phyloP scores from a whole-genome alignment of 2,888 invertebrate species.

The Capitulum mitella region DNA sequence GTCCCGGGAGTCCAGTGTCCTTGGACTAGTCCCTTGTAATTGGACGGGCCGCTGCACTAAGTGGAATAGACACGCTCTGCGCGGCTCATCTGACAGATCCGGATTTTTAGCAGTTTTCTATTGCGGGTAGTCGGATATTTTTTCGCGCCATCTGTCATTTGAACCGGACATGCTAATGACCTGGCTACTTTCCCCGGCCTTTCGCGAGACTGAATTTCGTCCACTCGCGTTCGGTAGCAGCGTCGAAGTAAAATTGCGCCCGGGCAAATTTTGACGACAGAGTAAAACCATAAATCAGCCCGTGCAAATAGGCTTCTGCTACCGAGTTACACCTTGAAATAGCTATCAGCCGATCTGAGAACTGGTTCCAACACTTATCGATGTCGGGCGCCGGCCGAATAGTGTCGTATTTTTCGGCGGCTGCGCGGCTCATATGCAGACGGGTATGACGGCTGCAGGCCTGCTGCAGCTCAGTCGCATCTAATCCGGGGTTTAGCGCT shows the following conservation, averaged over 20 bases:
- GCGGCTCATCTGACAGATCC: background rate
- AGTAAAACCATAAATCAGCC: constrained; percentile 12
- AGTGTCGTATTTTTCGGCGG: background rate
- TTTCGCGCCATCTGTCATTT: background rate
- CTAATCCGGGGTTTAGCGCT: background rate
- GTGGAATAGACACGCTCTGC: background rate
- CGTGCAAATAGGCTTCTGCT: constrained; percentile 16
- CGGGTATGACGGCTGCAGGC: too few relatives aligned
- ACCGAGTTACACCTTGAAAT: constrained; percentile 18
- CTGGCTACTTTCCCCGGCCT: background rate
- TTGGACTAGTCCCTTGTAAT: background rate
- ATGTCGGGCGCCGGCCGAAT: background rate
- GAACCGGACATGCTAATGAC: background rate
- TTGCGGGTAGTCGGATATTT: background rate
- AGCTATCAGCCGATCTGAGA: constrained; percentile 2
- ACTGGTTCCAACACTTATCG: constrained; percentile 16
- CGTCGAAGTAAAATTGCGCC: background rate
- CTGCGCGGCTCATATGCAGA: background rate
- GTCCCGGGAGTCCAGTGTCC: background rate
- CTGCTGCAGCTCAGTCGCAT: background rate
- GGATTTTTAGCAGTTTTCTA: background rate
- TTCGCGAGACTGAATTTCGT: too few relatives aligned
- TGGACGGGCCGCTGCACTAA: background rate
- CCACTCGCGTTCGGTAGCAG: too few relatives aligned
- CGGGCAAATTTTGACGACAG: constrained; percentile 11